Evolutionary conservation across 1,140 invertebrate genomes (phyloP), one percentile per base, ranked within the genome.

Genomic region (Rhynchophorus ferrugineus): DNA sequence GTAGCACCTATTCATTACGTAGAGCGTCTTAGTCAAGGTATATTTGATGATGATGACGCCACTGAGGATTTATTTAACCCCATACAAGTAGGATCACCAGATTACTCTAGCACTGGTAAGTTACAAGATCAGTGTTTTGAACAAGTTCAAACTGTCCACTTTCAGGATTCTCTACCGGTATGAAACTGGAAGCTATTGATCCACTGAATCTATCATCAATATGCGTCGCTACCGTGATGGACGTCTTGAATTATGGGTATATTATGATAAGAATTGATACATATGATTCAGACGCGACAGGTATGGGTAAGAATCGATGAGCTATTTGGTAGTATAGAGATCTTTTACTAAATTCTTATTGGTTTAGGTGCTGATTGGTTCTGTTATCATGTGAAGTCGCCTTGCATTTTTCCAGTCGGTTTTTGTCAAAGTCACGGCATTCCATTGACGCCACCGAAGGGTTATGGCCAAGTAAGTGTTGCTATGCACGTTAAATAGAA

Each of bases 181-280:
- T 96, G 91, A 97, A 97, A 69, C 71, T 98, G 18, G 94, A 97
- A 76, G 93, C 93, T 0, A 91, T 98, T 39, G 94, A 98, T 77
- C 95, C 94, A 0, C 72, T 97, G 0, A 96, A 98, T 72, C 72
- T 96, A 7, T 92, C 91, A 1, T 83, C 90, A 0, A 93, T 98
- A 44, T 97, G 93, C 72, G 91, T 91, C 0, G 93, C 93, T 1
- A 95, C 93, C 0, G 86, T 98, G 5, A 94, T 90, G 82, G 87
- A 91, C 69, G 90, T 95, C 29, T 70, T 97, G 6, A 83, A 87
- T 50, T 86, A 91, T 66, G 88, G 90, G 44, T 97, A 94, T 66
- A 82, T 98, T 64, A 96, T 98, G 93, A 92, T 98, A 54, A 79
- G 89, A 44, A 91, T 95, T 59, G 92, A 96, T 67, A 89, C 85